These are phyloP conservation scores for Drosophila kohkoa DNA, from an alignment of 1,140 invertebrate species.

Conservation along the genomic window DNA sequence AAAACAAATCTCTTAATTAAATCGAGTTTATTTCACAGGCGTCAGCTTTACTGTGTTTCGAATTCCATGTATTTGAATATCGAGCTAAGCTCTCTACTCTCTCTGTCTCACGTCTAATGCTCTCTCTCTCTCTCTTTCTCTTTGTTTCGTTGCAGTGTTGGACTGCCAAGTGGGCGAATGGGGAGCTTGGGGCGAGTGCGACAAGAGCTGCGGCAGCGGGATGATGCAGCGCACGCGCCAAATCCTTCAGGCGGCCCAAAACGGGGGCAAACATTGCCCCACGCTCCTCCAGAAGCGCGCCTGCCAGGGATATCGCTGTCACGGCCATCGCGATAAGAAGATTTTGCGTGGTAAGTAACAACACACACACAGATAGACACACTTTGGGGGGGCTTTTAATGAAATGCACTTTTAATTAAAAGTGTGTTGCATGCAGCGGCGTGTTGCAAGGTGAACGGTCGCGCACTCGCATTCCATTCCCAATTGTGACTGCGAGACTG, in stretches of 20 bases:
- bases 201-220: constrained; percentile 90
- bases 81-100: neutral
- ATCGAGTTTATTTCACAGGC: neutral
- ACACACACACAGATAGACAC: constrained; percentile 22
- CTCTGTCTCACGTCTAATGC: neutral
- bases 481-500: neutral
- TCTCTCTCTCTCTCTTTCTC: neutral
- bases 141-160: constrained; percentile 87
- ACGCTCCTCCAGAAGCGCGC: constrained; percentile 89
- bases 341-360: constrained; percentile 88
- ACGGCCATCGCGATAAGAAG: constrained; percentile 88
- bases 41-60: neutral
- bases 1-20: neutral
- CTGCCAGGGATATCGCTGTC: constrained; percentile 90
- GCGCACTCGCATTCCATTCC: constrained; percentile 19
- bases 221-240: constrained; percentile 89
- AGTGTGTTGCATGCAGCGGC: constrained; percentile 23
- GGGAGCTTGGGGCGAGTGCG: constrained; percentile 91
- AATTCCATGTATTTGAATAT: constrained; percentile 11
- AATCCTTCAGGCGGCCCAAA: constrained; percentile 88
- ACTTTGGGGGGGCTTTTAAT: constrained; percentile 27
- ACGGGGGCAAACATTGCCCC: constrained; percentile 92
- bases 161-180: constrained; percentile 92
- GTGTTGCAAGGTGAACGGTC: constrained; percentile 27
- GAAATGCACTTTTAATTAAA: constrained; percentile 63